phyloP scores from a whole-genome alignment of 2,113 vertebrate genomes.

The Chunga burmeisteri region DNA sequence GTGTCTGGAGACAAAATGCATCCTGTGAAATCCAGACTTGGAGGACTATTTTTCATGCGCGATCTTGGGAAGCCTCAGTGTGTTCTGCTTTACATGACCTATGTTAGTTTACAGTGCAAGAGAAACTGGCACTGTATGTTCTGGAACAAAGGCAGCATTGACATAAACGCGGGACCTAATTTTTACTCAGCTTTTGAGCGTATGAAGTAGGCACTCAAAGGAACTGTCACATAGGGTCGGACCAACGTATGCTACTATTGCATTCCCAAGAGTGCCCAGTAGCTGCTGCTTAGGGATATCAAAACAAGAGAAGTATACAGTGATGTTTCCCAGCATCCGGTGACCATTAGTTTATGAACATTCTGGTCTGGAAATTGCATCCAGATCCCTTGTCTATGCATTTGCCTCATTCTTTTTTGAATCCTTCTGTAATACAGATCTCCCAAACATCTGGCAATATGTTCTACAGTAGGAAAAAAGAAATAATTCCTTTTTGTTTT shows the following conservation, averaged over 20 bases:
- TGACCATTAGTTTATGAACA: fast-evolving
- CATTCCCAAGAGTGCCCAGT: background rate
- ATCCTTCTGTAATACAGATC: background rate
- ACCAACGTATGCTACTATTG: background rate
- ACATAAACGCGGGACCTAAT: background rate
- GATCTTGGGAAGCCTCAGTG: background rate
- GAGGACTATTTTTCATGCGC: background rate
- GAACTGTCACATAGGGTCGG: background rate
- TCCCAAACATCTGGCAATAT: background rate
- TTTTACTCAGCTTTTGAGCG: background rate
- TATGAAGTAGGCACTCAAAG: background rate
- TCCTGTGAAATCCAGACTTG: background rate
- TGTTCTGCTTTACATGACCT: background rate
- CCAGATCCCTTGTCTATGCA: background rate
- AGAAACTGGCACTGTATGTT: background rate
- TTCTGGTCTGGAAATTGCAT: background rate
- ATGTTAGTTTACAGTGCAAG: background rate
- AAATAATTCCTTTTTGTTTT: background rate
- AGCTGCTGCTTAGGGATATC: background rate
- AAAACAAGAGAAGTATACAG: background rate
- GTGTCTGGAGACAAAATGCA: background rate
- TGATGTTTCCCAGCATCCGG: background rate
- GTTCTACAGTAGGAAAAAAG: background rate
- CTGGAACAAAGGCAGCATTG: background rate
- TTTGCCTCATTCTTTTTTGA: background rate